phyloP scores from a whole-genome alignment of 2,113 vertebrate genomes.

The Oncorhynchus masou region DNA sequence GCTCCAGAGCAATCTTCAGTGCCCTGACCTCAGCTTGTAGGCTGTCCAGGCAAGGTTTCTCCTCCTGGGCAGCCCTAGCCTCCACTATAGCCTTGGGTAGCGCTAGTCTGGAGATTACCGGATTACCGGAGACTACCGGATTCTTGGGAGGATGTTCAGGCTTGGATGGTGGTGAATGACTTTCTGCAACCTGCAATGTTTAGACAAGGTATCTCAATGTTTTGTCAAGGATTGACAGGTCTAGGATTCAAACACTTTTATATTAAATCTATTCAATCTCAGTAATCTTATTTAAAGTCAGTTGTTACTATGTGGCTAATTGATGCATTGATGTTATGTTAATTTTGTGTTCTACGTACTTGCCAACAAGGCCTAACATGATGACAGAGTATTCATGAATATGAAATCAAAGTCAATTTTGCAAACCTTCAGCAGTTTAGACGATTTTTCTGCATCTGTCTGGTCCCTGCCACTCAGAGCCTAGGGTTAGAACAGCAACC shows the following conservation, averaged over 20 bases:
- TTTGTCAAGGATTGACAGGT: neutral
- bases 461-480: constrained; percentile 18
- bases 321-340: too few relatives aligned
- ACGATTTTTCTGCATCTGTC: constrained; percentile 32
- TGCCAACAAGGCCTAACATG: too few relatives aligned
- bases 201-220: neutral
- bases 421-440: constrained; percentile 54
- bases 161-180: constrained; percentile 35
- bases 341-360: too few relatives aligned
- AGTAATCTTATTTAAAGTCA: too few relatives aligned
- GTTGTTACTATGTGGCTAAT: neutral
- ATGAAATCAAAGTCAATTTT: neutral
- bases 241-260: neutral
- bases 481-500: constrained; percentile 33
- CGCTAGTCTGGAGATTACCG: constrained; percentile 27
- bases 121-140: constrained; percentile 1
- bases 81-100: constrained; percentile 31
- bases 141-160: constrained; percentile 39
- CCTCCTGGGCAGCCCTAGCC: constrained; percentile 24
- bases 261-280: neutral
- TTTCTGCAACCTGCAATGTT: constrained; percentile 56
- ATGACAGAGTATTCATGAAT: too few relatives aligned
- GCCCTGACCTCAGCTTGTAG: constrained; percentile 70
- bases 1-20: constrained; percentile 69
- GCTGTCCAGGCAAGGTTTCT: constrained; percentile 44